Percentiles rank a stretch among this genome's conserved stretches.
Evolutionary conservation across 2,113 vertebrate genomes (phyloP).

Genomic region (Fulica atra): DNA sequence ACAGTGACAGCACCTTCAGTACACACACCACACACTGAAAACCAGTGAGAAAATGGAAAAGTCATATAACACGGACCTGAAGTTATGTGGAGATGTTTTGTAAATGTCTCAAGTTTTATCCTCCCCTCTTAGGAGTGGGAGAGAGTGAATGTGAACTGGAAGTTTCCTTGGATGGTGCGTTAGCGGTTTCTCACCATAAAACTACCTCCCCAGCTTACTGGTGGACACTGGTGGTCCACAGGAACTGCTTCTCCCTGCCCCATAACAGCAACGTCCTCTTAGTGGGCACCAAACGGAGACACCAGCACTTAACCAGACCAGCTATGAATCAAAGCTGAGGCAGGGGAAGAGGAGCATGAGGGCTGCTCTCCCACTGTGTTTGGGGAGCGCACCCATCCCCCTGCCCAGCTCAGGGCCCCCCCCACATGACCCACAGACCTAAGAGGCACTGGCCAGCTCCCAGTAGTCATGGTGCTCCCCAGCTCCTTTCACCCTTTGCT

Average conservation of each 20-base stretch:
- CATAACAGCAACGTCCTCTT: rapidly evolving
- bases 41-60: neutral
- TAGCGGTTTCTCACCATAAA: neutral
- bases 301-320: neutral
- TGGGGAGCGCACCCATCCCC: neutral
- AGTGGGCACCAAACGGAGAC: neutral
- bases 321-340: rapidly evolving
- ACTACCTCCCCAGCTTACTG: neutral
- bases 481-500: neutral
- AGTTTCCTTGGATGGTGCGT: neutral
- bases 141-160: neutral
- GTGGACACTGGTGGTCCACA: neutral
- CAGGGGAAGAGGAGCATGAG: neutral
- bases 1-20: neutral
- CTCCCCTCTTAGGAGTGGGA: neutral
- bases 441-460: neutral
- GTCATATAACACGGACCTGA: neutral
- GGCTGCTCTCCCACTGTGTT: rapidly evolving
- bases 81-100: neutral
- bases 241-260: neutral
- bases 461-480: too few species aligned
- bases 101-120: neutral
- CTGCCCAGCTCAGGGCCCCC: neutral
- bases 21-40: neutral
- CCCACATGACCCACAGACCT: rapidly evolving